A percentile compares a stretch with the other conserved stretches of the same genome.
phyloP scores from a whole-genome alignment of 2,888 invertebrate genomes.

The Xestia c-nigrum region DNA sequence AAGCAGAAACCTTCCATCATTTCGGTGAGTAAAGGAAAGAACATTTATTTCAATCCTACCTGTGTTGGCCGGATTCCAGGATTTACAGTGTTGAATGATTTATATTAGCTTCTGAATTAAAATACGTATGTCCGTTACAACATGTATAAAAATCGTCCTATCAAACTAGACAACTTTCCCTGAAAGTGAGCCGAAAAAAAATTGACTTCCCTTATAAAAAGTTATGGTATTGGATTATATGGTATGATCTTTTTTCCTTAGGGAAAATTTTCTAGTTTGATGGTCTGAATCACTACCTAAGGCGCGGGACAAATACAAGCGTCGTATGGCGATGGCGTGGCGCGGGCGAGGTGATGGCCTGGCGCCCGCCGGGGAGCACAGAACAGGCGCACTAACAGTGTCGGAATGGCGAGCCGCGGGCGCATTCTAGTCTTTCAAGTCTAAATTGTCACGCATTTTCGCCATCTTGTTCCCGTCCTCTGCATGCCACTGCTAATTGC shows the following conservation, averaged over 20 bases:
- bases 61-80: constrained; percentile 48
- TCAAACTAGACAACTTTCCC: background rate
- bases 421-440: too few species aligned
- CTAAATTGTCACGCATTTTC: too few species aligned
- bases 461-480: too few species aligned
- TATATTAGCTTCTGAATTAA: background rate
- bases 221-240: background rate
- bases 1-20: constrained; percentile 47
- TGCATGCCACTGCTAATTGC: too few species aligned
- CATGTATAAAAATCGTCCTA: background rate
- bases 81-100: constrained; percentile 24
- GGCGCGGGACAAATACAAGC: too few species aligned
- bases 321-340: too few species aligned
- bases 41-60: constrained; percentile 48
- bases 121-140: background rate
- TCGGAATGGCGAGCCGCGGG: too few species aligned
- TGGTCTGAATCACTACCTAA: background rate
- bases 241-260: background rate
- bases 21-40: constrained; percentile 50
- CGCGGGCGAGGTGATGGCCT: too few species aligned
- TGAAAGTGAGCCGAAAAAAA: background rate
- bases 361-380: too few species aligned
- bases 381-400: too few species aligned
- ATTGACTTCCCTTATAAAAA: too few species aligned
- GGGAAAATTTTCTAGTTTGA: background rate